Conservation (phyloP, 1,140 invertebrate species). For the Pseudomyrmex concolor region DNA sequence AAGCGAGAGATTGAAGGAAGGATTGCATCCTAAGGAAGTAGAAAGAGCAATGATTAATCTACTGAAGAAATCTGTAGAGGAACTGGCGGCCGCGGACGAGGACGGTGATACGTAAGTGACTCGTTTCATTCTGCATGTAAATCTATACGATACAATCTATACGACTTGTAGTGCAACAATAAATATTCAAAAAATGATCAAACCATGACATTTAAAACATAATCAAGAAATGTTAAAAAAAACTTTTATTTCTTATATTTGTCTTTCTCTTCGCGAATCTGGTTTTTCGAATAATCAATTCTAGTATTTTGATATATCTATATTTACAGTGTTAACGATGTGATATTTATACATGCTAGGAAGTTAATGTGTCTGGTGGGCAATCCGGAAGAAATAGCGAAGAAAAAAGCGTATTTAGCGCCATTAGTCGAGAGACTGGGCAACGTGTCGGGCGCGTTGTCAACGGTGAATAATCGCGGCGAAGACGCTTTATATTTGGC, state of each 20-base stretch:
- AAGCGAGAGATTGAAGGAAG: constrained; percentile 74
- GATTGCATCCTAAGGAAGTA: constrained; percentile 72
- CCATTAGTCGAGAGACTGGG: constrained; percentile 78
- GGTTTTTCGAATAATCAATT: neutral
- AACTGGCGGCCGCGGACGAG: constrained; percentile 67
- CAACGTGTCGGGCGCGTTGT: constrained; percentile 66
- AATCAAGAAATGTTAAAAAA: neutral
- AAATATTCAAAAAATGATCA: neutral
- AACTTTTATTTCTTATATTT: neutral
- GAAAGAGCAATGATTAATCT: constrained; percentile 76
- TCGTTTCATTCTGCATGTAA: neutral
- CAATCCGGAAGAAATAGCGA: constrained; percentile 71
- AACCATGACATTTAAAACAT: too few species aligned
- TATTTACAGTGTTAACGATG: neutral
- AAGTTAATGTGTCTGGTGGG: constrained; percentile 76
- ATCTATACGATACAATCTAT: neutral
- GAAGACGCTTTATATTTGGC: constrained; percentile 80
- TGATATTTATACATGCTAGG: constrained; percentile 47
- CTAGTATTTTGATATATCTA: neutral
- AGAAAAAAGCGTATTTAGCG: constrained; percentile 74
- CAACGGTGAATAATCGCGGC: constrained; percentile 72
- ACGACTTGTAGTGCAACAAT: neutral
- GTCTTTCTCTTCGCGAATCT: neutral
- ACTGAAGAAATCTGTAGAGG: constrained; percentile 68
- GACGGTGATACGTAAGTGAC: constrained; percentile 79